Evolutionary conservation across 2,797 vertebrate genomes (phyloP).

Genomic region (Distichodus sexfasciatus): DNA sequence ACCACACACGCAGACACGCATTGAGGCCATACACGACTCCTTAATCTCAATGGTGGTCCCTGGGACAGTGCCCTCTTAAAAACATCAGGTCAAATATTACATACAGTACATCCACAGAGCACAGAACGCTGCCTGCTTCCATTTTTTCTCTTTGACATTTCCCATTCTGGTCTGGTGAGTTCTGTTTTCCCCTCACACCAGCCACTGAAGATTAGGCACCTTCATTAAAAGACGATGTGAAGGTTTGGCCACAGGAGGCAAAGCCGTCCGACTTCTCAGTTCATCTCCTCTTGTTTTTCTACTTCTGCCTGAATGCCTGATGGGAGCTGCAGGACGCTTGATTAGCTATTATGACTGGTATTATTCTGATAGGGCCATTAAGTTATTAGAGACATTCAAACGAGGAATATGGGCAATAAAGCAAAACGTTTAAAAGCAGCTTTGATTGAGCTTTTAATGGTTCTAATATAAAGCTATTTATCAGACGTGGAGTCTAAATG

Average conservation of each 20-base stretch:
- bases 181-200: conserved; percentile 26
- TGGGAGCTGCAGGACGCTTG: background rate
- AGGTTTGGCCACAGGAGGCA: conserved; percentile 47
- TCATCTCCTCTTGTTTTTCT: conserved; percentile 14
- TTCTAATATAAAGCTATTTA: background rate
- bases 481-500: background rate
- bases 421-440: background rate
- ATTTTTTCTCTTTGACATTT: conserved; percentile 56
- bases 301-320: conserved; percentile 8
- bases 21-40: no score
- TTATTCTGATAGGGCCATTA: conserved; percentile 17
- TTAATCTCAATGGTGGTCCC: no score
- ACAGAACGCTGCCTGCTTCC: conserved; percentile 54
- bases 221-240: conserved; percentile 64
- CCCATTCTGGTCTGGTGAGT: conserved; percentile 36
- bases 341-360: background rate
- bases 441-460: background rate
- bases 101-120: no score
- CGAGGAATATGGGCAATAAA: background rate
- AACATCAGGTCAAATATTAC: no score
- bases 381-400: background rate
- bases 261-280: conserved; percentile 38
- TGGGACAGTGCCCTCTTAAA: no score
- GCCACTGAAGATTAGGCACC: conserved; percentile 51
- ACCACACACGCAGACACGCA: no score